Evolutionary conservation across 2,797 vertebrate species (phyloP), one percentile per base, ranked within the genome.

Genomic region (Simalia tracyae): DNA sequence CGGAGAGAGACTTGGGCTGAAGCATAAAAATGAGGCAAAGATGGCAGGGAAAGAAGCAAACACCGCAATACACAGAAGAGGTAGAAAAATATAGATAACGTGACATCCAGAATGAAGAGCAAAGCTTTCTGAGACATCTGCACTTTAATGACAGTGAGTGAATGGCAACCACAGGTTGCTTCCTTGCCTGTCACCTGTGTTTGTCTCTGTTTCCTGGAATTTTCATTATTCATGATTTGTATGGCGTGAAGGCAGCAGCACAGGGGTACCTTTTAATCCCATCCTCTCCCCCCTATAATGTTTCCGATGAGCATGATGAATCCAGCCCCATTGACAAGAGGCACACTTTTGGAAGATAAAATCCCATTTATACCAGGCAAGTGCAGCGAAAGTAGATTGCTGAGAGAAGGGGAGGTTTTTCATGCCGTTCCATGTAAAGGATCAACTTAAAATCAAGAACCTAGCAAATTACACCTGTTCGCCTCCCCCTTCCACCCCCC

Each of bases 291-390:
- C 96, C 96, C 90, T 96, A 97, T 97, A 97, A 97, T 96, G 95
- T 97, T 97, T 97, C 96, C 96, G 97, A 97, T 97, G 97, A 97
- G 97, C 96, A 61, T 96, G 97, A 97, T 95, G 17, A 97, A 96
- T 95, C 95, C 8, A 5, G 89, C 0, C 26, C 95, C 88, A 22
- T 96, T 68, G 59, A 95, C 96, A 91, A 24, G 92, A 94, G 93
- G 95, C 97, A 91, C 96, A 94, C 96, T 97, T 97, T 96, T 95
- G 96, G 96, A 0, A 2, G 95, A 96, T 97, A 94, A 96, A 96
- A 95, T 88, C 86, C 95, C 95, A 95, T 96, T 97, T 97, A 91
- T 94, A 94, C 92, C 91, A 96, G 93, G 94, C 96, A 94, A 93
- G 91, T 0, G 0, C 90, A 0, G 5, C 57, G 93, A 93, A 96